These are phyloP conservation scores for Bostrychus sinensis DNA, from an alignment of 2,113 vertebrate genomes.

Conservation along the genomic window DNA sequence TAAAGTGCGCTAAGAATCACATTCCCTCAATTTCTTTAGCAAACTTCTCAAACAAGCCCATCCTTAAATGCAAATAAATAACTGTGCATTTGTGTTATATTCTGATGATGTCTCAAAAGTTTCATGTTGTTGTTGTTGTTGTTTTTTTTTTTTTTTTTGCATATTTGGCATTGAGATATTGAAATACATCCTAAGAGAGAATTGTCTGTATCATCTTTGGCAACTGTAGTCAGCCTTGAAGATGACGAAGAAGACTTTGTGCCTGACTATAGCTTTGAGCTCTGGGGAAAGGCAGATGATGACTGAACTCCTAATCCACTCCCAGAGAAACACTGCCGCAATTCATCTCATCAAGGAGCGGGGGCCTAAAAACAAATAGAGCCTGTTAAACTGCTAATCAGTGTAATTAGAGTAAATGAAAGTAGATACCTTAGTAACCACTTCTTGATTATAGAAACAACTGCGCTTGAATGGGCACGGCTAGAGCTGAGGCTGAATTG, in stretches of 20 bases:
- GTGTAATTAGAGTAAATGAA: slow-evolving; percentile 31
- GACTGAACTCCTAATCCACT: slow-evolving; percentile 48
- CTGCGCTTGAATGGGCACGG: background rate
- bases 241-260: slow-evolving; percentile 30
- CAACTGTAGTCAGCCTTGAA: slow-evolving; percentile 27
- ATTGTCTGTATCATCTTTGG: slow-evolving; percentile 14
- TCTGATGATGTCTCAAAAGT: slow-evolving; percentile 1
- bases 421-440: background rate
- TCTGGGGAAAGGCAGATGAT: slow-evolving; percentile 42
- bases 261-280: slow-evolving; percentile 23
- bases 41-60: slow-evolving; percentile 39
- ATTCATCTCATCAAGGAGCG: slow-evolving; percentile 23
- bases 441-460: slow-evolving; percentile 14
- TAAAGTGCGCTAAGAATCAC: too few relatives aligned
- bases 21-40: slow-evolving; percentile 17
- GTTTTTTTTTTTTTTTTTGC: slow-evolving; percentile 10
- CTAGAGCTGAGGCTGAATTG: slow-evolving; percentile 16
- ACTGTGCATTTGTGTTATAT: slow-evolving; percentile 11
- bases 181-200: slow-evolving; percentile 30
- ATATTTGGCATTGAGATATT: slow-evolving; percentile 23
- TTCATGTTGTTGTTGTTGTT: slow-evolving; percentile 36
- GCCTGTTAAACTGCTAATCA: slow-evolving; percentile 46
- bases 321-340: slow-evolving; percentile 37
- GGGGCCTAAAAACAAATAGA: slow-evolving; percentile 40
- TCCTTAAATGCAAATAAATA: slow-evolving; percentile 17